Evolutionary conservation across 2,113 vertebrate species (phyloP).

Genomic region (Zeus faber): DNA sequence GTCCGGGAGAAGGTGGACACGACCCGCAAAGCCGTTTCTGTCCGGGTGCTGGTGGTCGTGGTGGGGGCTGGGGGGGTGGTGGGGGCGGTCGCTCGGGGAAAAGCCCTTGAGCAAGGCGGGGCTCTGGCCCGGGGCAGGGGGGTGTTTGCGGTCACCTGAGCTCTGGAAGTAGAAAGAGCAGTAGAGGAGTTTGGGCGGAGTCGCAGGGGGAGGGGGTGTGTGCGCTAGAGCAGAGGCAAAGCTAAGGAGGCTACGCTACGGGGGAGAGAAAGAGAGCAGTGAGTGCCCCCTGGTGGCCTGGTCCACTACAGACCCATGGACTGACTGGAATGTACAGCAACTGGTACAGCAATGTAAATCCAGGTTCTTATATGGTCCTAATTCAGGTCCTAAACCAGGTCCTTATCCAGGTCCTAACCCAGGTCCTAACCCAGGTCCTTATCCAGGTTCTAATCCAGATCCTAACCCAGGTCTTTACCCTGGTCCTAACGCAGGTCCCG

Average conservation of each 20-base stretch:
- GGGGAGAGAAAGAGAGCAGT: no score
- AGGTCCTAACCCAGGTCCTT: no score
- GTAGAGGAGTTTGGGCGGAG: slow-evolving; percentile 86
- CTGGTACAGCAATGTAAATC: no score
- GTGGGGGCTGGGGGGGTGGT: slow-evolving; percentile 53
- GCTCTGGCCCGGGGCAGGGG: slow-evolving; percentile 38
- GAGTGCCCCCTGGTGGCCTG: no score
- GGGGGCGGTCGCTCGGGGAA: slow-evolving; percentile 46
- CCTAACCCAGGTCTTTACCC: no score
- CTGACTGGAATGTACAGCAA: no score
- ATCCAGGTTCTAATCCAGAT: no score
- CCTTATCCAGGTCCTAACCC: no score
- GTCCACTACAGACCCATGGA: no score
- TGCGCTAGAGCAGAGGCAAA: slow-evolving; percentile 47
- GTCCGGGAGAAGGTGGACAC: slow-evolving; percentile 99
- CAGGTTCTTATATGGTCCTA: no score
- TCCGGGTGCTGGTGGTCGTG: slow-evolving; percentile 78
- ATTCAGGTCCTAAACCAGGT: no score
- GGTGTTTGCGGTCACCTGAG: slow-evolving; percentile 93
- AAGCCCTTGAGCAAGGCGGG: slow-evolving; percentile 44
- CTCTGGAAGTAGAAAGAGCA: slow-evolving; percentile 99
- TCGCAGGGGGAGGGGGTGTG: slow-evolving; percentile 77
- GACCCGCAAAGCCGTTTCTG: slow-evolving; percentile 95
- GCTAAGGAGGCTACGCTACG: slow-evolving; percentile 53
- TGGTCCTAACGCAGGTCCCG: no score